phyloP scores from a whole-genome alignment of 2,113 vertebrate species.

The Atrichornis clamosus region DNA sequence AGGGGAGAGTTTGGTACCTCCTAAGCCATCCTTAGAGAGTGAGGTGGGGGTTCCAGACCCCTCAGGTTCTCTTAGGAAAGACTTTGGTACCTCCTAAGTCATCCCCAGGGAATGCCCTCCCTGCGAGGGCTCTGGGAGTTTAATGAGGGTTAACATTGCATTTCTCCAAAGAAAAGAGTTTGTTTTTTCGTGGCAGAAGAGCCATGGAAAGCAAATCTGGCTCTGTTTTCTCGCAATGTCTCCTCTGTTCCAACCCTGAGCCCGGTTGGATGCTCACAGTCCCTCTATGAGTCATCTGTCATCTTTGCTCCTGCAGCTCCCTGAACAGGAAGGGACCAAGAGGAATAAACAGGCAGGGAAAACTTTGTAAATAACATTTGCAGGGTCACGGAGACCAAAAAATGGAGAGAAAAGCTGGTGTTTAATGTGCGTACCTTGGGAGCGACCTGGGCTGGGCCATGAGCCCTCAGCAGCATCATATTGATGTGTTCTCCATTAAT shows the following conservation, averaged over 20 bases:
- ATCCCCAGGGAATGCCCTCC: rapidly evolving
- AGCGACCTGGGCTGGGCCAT: rapidly evolving
- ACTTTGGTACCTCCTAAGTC: rapidly evolving
- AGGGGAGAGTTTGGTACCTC: background rate
- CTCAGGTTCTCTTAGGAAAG: no score
- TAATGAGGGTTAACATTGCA: rapidly evolving
- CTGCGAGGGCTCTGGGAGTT: rapidly evolving
- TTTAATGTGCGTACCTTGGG: rapidly evolving
- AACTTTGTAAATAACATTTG: rapidly evolving
- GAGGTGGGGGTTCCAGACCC: background rate
- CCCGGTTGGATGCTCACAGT: background rate
- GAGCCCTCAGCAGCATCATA: background rate
- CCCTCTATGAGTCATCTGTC: rapidly evolving
- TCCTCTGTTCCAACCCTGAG: background rate
- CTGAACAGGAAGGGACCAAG: background rate
- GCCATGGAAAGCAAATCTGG: rapidly evolving
- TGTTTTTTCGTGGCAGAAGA: background rate
- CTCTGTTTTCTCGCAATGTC: rapidly evolving
- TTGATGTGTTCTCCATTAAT: background rate
- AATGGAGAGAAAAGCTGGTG: background rate
- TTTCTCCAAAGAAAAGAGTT: background rate
- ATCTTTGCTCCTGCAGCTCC: background rate
- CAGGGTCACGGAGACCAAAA: background rate
- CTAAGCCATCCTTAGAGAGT: background rate
- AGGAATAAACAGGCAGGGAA: background rate